Evolutionary conservation across 2,113 vertebrate genomes (phyloP).

Genomic region (Nycticryphes semicollaris): DNA sequence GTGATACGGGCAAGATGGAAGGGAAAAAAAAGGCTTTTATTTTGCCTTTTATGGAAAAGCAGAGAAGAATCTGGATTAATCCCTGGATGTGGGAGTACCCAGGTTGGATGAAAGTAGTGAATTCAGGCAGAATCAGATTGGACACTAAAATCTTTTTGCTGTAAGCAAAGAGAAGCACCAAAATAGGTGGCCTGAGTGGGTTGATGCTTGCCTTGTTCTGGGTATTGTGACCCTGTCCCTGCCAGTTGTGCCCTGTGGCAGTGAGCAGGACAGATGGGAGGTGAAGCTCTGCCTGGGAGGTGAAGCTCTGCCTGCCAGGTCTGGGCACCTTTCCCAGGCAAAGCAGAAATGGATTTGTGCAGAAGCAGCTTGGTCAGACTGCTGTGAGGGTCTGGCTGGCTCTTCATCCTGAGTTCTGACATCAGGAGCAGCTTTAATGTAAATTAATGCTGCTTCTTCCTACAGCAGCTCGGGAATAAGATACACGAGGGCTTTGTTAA

Average conservation of each 20-base stretch:
- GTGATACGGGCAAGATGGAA: not conserved
- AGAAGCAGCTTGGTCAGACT: not conserved
- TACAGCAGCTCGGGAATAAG: not conserved
- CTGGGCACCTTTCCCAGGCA: not conserved
- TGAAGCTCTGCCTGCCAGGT: not conserved
- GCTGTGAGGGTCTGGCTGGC: not conserved
- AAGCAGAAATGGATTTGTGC: not conserved
- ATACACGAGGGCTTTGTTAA: not conserved
- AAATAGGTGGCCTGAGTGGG: not conserved
- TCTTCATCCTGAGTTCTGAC: not conserved
- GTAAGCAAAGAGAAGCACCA: not conserved
- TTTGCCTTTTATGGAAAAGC: not conserved
- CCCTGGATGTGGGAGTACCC: not conserved
- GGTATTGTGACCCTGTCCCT: not conserved
- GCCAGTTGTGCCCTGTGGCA: rapidly evolving
- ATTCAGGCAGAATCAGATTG: not conserved
- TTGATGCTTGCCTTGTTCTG: not conserved
- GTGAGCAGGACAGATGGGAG: not conserved
- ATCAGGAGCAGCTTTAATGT: not conserved
- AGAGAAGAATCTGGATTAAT: not conserved
- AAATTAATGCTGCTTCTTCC: not conserved
- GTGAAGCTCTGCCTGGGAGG: not conserved
- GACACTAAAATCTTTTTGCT: not conserved
- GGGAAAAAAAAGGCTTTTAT: not conserved
- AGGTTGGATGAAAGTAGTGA: not conserved